Evolutionary conservation across 2,113 vertebrate species (phyloP).

Genomic region (Pteropus alecto): DNA sequence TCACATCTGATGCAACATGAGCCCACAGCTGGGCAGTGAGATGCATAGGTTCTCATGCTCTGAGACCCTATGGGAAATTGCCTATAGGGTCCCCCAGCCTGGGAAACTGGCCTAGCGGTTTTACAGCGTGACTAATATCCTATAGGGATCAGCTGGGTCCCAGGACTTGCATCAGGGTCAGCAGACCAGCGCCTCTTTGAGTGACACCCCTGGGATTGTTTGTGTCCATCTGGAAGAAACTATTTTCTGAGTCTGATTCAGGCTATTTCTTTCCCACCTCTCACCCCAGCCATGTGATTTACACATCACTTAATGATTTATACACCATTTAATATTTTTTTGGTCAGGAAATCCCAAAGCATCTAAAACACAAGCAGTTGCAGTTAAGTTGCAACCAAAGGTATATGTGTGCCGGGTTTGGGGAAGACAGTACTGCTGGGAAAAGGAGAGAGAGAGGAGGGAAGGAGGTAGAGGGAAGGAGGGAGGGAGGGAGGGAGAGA

Average conservation of each 20-base stretch:
- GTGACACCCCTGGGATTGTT: constrained; percentile 29
- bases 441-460: neutral
- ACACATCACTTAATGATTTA: constrained; percentile 29
- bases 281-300: neutral
- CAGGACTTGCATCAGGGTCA: constrained; percentile 49
- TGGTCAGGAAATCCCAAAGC: constrained; percentile 26
- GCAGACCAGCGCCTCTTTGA: neutral
- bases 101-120: constrained; percentile 62
- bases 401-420: neutral
- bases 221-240: constrained; percentile 64
- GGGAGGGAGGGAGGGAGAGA: neutral
- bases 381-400: neutral
- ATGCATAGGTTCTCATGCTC: constrained; percentile 66
- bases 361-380: neutral
- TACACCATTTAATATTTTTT: constrained; percentile 36
- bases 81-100: constrained; percentile 52
- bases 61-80: constrained; percentile 62
- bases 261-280: constrained; percentile 1
- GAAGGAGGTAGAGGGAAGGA: neutral
- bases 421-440: neutral
- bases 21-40: neutral
- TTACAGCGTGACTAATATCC: constrained; percentile 71
- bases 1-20: neutral
- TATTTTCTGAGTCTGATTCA: neutral
- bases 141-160: constrained; percentile 56